Conservation (phyloP, 2,113 vertebrate species). For the Atractosteus spatula region DNA sequence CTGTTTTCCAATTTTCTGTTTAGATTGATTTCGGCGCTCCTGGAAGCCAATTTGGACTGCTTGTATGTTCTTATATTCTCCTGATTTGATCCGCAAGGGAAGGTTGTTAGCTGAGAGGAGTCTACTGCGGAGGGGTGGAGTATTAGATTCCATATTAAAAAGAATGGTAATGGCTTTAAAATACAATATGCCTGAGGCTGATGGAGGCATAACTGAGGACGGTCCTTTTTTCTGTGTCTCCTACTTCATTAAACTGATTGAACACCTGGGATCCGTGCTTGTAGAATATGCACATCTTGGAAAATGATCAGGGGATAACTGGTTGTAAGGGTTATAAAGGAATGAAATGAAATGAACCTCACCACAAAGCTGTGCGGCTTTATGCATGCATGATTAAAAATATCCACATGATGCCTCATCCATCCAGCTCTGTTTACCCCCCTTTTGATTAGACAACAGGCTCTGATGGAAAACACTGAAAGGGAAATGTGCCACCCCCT, state of each 20-base stretch:
- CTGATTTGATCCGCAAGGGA: conserved; percentile 58
- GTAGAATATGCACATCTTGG: not conserved
- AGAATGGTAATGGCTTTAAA: conserved; percentile 50
- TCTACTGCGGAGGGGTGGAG: conserved; percentile 38
- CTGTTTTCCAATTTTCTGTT: conserved; percentile 50
- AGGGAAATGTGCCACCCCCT: too few relatives aligned
- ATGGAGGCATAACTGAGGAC: conserved; percentile 37
- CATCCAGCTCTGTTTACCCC: too few relatives aligned
- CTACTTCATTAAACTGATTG: conserved; percentile 41
- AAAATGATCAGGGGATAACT: too few relatives aligned
- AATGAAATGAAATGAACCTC: too few relatives aligned
- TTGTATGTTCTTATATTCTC: conserved; percentile 60
- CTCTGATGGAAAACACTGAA: too few relatives aligned
- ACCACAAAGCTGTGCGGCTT: too few relatives aligned
- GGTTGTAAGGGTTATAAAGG: too few relatives aligned
- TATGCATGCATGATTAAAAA: too few relatives aligned
- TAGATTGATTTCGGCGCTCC: conserved; percentile 64
- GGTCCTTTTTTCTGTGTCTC: conserved; percentile 35
- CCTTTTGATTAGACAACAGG: too few relatives aligned
- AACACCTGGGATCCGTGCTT: conserved; percentile 40
- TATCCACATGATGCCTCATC: too few relatives aligned
- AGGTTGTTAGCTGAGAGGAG: conserved; percentile 45
- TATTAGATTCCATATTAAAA: conserved; percentile 57
- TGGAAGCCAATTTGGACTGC: conserved; percentile 63
- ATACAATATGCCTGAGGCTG: conserved; percentile 48